Base-by-base conservation (phyloP, 2,113 vertebrate species). In the Chitala chitala region DNA sequence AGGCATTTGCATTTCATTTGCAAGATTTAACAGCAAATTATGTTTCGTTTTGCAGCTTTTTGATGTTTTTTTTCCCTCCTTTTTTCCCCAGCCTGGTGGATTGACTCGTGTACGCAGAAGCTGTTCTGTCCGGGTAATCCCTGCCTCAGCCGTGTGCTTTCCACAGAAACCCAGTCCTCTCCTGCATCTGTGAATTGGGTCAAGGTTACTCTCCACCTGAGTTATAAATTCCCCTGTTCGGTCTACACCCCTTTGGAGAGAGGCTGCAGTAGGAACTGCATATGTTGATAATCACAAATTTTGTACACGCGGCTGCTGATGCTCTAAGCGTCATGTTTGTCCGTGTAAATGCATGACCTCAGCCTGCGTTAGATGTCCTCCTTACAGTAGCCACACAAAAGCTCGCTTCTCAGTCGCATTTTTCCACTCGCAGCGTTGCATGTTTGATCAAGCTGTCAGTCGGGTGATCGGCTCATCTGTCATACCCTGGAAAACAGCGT, bases 1-100 rank as follows among this genome's bases (percentile, higher is more conserved):
- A 76, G 63, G 68, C 53, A 79, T 84, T 81, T 78, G 77, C 79
- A 80, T 81, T 75, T 81, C 9, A 81, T 82, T 84, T 82, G 75
- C 76, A 76, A 81, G 64, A 80, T 78, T 82, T 79, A 80, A 78
- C 76, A 78, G 63, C 72, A 78, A 80, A 76, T 78, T 78, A 82
- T 76, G 71, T 79, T 84, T 58, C 51, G 20, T 81, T 81, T 81
- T 78, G n/a, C 50, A 15, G 50, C 56, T 51, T 72, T 76, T 80
- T 73, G 58, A 76, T 78, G 65, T 78, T 75, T 80, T 77, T 78
- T 48, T 69, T 78, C 75, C 9, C 40, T 51, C 64, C 59, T 77
- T 54, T 77, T 71, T 65, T 42, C 63, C 42, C n/a, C 38, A 42
- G 75, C 72, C 46, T 58, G 66, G 77, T 73, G 78, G 75, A 75